Percentiles rank a stretch among this genome's conserved stretches.
Evolutionary conservation across 2,888 invertebrate species (phyloP).

Genomic region (Ophion ventricosus): DNA sequence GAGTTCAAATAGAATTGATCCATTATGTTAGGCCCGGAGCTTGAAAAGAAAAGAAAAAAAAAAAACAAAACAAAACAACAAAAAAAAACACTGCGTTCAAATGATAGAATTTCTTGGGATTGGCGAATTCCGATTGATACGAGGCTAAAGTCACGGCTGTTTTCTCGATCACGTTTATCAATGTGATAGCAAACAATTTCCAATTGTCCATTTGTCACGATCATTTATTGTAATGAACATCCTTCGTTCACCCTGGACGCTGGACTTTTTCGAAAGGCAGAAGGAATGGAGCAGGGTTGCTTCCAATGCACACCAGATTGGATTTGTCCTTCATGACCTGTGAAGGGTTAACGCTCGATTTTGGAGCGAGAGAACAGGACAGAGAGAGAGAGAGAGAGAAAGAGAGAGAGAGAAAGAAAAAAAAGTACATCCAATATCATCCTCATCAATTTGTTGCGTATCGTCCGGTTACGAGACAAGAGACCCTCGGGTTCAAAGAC

Average conservation of each 20-base stretch:
- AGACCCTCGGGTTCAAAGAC: conserved; percentile 60
- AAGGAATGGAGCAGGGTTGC: background rate
- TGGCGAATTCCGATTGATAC: too few species aligned
- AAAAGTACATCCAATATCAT: conserved; percentile 53
- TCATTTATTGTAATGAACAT: too few species aligned
- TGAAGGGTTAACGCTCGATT: conserved; percentile 32
- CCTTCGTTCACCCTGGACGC: too few species aligned
- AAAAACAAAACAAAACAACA: too few species aligned
- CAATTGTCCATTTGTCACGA: too few species aligned
- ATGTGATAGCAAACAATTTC: too few species aligned
- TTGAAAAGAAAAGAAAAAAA: too few species aligned
- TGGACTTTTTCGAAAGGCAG: background rate
- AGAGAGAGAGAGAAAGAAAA: background rate
- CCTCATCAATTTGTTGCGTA: conserved; percentile 57
- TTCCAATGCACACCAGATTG: background rate
- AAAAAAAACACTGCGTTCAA: background rate
- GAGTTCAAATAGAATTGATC: conserved; percentile 24
- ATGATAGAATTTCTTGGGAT: background rate
- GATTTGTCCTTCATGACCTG: background rate
- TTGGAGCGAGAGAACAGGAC: background rate
- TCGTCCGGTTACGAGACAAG: conserved; percentile 46
- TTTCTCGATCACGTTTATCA: too few species aligned
- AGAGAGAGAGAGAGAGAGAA: too few species aligned
- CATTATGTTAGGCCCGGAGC: background rate
- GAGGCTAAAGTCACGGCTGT: too few species aligned